Evolutionary conservation across 2,797 vertebrate species (phyloP), one percentile per base, ranked within the genome.

Genomic region (Numenius phaeopus): DNA sequence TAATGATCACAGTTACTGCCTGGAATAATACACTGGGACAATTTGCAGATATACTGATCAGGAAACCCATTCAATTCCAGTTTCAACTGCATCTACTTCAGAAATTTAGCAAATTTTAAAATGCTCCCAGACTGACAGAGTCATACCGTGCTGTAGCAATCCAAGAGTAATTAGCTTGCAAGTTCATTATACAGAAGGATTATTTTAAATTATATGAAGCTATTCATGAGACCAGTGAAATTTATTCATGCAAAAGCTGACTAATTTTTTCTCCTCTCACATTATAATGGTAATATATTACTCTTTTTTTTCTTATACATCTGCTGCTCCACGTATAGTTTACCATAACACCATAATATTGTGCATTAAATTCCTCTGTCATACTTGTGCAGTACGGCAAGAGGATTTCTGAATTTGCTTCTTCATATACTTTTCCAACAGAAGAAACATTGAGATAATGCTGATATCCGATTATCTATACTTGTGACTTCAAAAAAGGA

Each of bases 131-230:
- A 72, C 39, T 47, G 59, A 91, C 46, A 86, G 47, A 70, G 58
- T 88, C 88, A 50, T 1, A 70, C 59, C 0, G 1, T 66, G 49
- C 49, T 87, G 54, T 64, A 72, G 83, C 86, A 97, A 94, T 87
- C 46, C 79, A 81, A 71, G 69, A 80, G 30, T 87, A 94, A 97
- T 92, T 87, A 84, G 59, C 71, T 83, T 46, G 39, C 76, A 65
- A 87, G 50, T 95, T 95, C 89, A 89, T 92, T 87, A 94, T 34
- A 69, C 65, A 71, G 37, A 57, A 87, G 24, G 79, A 79, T 83
- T 95, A 93, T 83, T 95, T 97, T 85, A 95, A 92, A 95, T 92
- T 87, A 77, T 89, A 57, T 75, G 75, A 91, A 73, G 67, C 30
- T 92, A 58, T 94, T 95, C 50, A 81, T 62, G 39, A 91, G 61